Evolutionary conservation across 1,140 invertebrate species (phyloP), one percentile per base, ranked within the genome.

Genomic region (Drosophila murphyi): DNA sequence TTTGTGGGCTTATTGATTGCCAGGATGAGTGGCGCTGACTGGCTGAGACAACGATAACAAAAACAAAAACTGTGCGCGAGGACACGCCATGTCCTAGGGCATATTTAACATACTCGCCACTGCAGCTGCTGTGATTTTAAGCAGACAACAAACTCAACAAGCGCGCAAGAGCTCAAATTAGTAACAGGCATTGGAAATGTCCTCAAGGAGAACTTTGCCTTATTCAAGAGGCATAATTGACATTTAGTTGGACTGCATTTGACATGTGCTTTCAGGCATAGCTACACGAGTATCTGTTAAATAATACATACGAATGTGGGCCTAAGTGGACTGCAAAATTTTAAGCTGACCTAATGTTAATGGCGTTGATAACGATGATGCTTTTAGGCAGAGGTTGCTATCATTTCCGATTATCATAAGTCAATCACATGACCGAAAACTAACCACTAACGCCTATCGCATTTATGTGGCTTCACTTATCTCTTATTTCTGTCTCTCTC

Each of bases 1-100:
- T 60, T 61, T 20, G 37, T 72, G 70, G 74, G 34, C 50, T 79
- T 82, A 87, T 87, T 88, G 82, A 82, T 87, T 82, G 76, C 51
- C 60, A 57, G 62, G 65, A 67, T 48, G 45, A 70, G 61, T 67
- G 29, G 48, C 56, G 48, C 60, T 65, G 52, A 72, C 67, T 52
- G 41, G 61, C n/a, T 37, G 34, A 20, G 20, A 20, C 20, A 20
- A 20, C 20, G 20, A 20, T 20, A 20, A 20, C 20, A 20, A 20
- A 20, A 20, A 20, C 20, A 63, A 12, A 31, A 71, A 50, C 60
- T 71, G 60, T 64, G 41, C 68, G 20, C 20, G 20, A 35, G 51
- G 60, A 64, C 68, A 67, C 47, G 52, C 35, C 62, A 28, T 35
- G 10, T 51, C 47, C 29, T 65, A 10, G 20, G 51, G 51, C 51